Evolutionary conservation across 2,888 invertebrate species (phyloP), one percentile per base, ranked within the genome.

Genomic region (Platypus cylindrus): DNA sequence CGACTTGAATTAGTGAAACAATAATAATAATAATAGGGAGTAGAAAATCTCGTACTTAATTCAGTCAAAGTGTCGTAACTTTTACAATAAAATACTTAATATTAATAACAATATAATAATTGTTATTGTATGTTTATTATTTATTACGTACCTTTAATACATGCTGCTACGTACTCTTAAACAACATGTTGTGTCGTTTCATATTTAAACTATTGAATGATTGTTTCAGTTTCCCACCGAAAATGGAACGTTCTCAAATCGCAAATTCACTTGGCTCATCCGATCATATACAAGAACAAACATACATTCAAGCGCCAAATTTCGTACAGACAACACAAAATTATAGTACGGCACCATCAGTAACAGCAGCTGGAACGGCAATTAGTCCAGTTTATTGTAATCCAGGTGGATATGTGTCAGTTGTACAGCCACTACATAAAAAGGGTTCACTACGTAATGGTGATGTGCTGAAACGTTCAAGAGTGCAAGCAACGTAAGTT

Each of bases 401-500:
- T 34, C 47, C 59, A 4, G 51, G 58, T 5, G 53, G 56, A 14
- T 60, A 60, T 47, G 59, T 58, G 14, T 55, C 58, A 27, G 58
- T 58, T 2, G 38, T 47, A 5, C 72, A 72, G 52, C 65, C 66
- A 32, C 59, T 72, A 46, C 70, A 71, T 54, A 77, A 77, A 54
- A 77, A 77, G 54, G 71, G 72, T 34, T 70, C 74, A 15, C 66
- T 74, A 27, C 64, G 77, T 37, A 76, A 67, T 51, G 71, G 71
- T 33, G 77, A 77, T 53, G 70, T 75, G 34, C 59, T 75, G 46
- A 77, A 78, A 55, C 66, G 77, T 42, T 71, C 73, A 47, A 64
- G 77, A 53, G 69, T 74, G 45, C 76, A 76, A 59, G 71, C 70
- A 48, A 73, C 73, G 75, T 76, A 65, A 73, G 75, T 71, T 42